A percentile compares a stretch with the other conserved stretches of the same genome.
Evolutionary conservation across 37 sponge, comb jelly and placozoan species (phyloP).

Genomic region (Bolinopsis microptera): DNA sequence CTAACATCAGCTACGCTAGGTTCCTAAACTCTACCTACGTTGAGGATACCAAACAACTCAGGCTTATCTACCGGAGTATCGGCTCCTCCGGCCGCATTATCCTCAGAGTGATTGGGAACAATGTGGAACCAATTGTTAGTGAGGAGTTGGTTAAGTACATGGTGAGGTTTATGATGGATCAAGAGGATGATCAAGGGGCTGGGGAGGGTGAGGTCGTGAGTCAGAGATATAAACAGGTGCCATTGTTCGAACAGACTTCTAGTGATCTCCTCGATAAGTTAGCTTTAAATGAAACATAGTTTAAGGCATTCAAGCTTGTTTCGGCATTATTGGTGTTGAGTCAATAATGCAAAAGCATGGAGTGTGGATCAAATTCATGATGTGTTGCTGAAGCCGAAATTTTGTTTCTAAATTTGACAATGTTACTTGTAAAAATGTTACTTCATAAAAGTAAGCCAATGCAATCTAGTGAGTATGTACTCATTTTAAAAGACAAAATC

Average conservation of each 20-base stretch:
- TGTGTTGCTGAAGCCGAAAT: too few species aligned
- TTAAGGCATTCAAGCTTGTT: too few species aligned
- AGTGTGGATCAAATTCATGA: too few species aligned
- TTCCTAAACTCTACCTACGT: conserved; percentile 11
- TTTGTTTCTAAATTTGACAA: too few species aligned
- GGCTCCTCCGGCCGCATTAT: not conserved
- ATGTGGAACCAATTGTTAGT: not conserved
- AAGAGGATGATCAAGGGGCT: not conserved
- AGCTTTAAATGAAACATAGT: not conserved
- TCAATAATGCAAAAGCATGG: too few species aligned
- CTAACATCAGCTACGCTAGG: not conserved
- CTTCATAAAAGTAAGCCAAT: too few species aligned
- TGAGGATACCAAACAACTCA: not conserved
- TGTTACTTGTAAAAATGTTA: too few species aligned
- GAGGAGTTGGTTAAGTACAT: conserved; percentile 9
- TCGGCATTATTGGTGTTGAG: too few species aligned
- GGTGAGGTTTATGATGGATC: not conserved
- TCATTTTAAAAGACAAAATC: too few species aligned
- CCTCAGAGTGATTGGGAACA: conserved; percentile 9
- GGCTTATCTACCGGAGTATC: not conserved
- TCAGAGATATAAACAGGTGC: not conserved
- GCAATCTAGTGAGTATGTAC: too few species aligned
- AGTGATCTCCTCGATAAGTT: not conserved
- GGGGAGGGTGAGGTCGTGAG: not conserved
- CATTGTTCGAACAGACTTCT: not conserved